Evolutionary conservation across 2,113 vertebrate species (phyloP), one percentile per base, ranked within the genome.

Genomic region (Corythornis vintsioides): DNA sequence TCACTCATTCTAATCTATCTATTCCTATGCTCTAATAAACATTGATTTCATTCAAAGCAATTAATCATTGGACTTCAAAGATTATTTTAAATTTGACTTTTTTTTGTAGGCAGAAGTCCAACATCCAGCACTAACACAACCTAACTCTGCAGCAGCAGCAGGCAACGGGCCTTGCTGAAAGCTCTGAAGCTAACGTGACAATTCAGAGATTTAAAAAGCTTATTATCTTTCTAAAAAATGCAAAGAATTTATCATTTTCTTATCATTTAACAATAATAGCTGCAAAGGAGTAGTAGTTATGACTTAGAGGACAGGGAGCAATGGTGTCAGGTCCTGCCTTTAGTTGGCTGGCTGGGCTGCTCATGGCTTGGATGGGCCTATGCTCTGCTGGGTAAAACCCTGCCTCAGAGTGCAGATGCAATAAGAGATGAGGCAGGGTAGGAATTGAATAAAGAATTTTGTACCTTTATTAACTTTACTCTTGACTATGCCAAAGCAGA

Each of bases 141-240:
- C 59, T 60, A 26, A 38, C 11, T 75, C 59, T 29, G 26, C 71
- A 76, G 16, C 19, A 52, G 35, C 43, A 82, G 43, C 7, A 80
- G 47, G 12, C 24, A 87, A 33, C 6, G 28, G 22, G 26, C 11
- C 59, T 79, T 81, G 64, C 50, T 74, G 29, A 73, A 86, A 92
- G 21, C 57, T 71, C 42, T 94, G 67, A 28, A 50, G 26, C n/a
- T 21, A 47, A 75, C n/a, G 42, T 24, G 53, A 80, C 7, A 71
- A 72, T 60, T 69, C 60, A 47, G 22, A 45, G 31, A 55, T 45
- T 93, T 92, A 48, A 40, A 92, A 94, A 93, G 18, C 40, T 35
- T 90, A 78, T 92, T 83, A 67, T 73, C 29, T 40, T 89, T 53
- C 42, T 86, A 25, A 64, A 94, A 94, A 93, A 76, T 45, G 10